Evolutionary conservation across 2,797 vertebrate species (phyloP).

Genomic region (Acrossocheilus fasciatus): DNA sequence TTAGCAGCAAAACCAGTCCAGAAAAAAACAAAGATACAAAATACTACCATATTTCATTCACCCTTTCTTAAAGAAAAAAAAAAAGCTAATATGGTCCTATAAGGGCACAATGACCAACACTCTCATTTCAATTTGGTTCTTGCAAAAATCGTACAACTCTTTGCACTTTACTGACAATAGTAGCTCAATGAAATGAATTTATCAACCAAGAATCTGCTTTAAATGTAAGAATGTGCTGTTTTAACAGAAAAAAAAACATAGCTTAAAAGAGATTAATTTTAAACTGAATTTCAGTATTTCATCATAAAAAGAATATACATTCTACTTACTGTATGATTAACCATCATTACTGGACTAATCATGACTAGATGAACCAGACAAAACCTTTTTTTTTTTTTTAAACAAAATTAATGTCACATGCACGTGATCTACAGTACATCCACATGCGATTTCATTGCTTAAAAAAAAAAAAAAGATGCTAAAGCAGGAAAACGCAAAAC

Average conservation of each 20-base stretch:
- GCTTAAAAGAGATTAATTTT: slow-evolving; percentile 23
- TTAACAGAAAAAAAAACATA: slow-evolving; percentile 22
- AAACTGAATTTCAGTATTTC: slow-evolving; percentile 33
- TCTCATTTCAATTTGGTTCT: slow-evolving; percentile 58
- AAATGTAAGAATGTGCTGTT: slow-evolving; percentile 20
- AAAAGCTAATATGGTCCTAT: slow-evolving; percentile 12
- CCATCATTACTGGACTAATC: slow-evolving; percentile 14
- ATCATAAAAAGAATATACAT: slow-evolving; percentile 21
- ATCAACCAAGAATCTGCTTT: slow-evolving; percentile 38
- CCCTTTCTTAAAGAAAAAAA: slow-evolving; percentile 8
- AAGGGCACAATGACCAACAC: slow-evolving; percentile 36
- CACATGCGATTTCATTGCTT: slow-evolving; percentile 18
- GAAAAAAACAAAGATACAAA: slow-evolving; percentile 50
- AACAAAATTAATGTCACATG: slow-evolving; percentile 35
- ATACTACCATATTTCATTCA: slow-evolving; percentile 38
- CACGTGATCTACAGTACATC: slow-evolving; percentile 27
- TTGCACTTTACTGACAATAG: slow-evolving; percentile 44
- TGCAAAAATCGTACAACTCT: slow-evolving; percentile 37
- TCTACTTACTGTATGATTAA: slow-evolving; percentile 22
- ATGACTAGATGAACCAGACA: slow-evolving; percentile 15
- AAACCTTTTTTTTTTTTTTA: not conserved
- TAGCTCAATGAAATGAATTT: slow-evolving; percentile 22
- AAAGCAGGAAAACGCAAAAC: slow-evolving; percentile 36
- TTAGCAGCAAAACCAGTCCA: slow-evolving; percentile 71
- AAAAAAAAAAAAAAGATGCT: slow-evolving; percentile 9